Base-by-base conservation (phyloP, 2,113 vertebrate genomes). In the Xenopus tropicalis region DNA sequence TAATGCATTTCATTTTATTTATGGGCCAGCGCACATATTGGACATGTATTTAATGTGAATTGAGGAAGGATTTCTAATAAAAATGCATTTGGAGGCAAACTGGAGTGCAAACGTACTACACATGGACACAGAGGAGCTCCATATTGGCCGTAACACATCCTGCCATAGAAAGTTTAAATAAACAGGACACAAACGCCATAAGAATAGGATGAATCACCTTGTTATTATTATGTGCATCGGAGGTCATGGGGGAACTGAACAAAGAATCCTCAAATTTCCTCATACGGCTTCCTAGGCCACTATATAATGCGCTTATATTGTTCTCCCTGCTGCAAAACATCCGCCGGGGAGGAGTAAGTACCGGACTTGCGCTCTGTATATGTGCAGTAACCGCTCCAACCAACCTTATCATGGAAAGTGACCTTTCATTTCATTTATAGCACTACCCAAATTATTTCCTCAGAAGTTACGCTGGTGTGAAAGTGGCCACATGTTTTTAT, bases 141-240 rank as follows among this genome's bases (percentile, higher is more conserved):
- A 74, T 21, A 37, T 59, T 21, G 46, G 20, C 14, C 48, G 67
- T 74, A 23, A 68, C 23, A 61, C 29, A 56, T 68, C 72, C 64
- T 74, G 65, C 56, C 44, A 20, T 24, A 37, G n/a, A 43, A 29
- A 29, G 43, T 52, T 52, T 74, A 67, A 22, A 24, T 61, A 74
- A 74, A 74, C 72, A 74, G 65, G 64, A 68, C 54, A 43, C 19
- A 46, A 44, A 65, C 20, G 37, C n/a, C 62, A 61, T 68, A 68
- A 19, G 56, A 74, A 52, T n/a, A 56, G 54, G 21, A 29, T 61
- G 64, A 68, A 51, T 66, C 54, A 68, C 22, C 22, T 43, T 52
- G 23, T 16, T 61, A 43, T 67, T 17, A 48, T 66, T 37, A 29
- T 25, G 61, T 24, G 25, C 16, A 13, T 1, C 46, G 11, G 46